Evolutionary conservation across 2,797 vertebrate species (phyloP), one percentile per base, ranked within the genome.

Genomic region (Coilia nasus): DNA sequence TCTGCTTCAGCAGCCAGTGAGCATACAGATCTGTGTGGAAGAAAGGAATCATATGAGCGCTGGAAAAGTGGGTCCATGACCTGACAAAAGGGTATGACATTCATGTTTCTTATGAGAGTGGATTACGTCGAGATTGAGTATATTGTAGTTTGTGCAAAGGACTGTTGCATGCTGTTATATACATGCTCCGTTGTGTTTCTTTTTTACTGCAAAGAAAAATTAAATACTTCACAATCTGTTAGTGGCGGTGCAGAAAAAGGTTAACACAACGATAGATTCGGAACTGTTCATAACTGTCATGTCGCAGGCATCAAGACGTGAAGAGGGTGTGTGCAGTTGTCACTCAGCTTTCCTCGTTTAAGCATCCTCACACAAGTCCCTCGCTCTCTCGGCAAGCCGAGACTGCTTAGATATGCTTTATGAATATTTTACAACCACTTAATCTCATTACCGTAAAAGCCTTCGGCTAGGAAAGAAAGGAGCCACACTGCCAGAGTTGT

Each of bases 1-100:
- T 88, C 60, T 84, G 82, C 62, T 89, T 71, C 47, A 83, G 85
- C 83, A 83, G 60, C 75, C 82, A 57, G 82, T 82, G 67, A 90
- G 82, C 86, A 90, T 87, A 67, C 86, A 83, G 85, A 84, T 82
- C 88, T 86, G 60, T 41, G 21, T 81, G 25, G 23, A 56, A 62
- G 14, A 10, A 64, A 81, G 56, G 44, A 2, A 59, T 83, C 59
- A 25, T 31, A 83, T 54, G 86, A 81, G 28, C 71, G n/a, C 28
- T 4, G 47, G 35, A 78, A 78, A 78, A 85, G 86, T 84, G 82
- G 80, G 19, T 54, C 83, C 67, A 87, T 62, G 17, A 62, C 44
- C 67, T n/a, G 54, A 28, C 28, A 84, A 41, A 71, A 31, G 83
- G 83, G 78, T 41, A 78, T 44, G 17, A 41, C 31, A 17, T 75